Base-by-base conservation (phyloP, 64 coral and sea anemone genomes). In the Trachythela sp. region DNA sequence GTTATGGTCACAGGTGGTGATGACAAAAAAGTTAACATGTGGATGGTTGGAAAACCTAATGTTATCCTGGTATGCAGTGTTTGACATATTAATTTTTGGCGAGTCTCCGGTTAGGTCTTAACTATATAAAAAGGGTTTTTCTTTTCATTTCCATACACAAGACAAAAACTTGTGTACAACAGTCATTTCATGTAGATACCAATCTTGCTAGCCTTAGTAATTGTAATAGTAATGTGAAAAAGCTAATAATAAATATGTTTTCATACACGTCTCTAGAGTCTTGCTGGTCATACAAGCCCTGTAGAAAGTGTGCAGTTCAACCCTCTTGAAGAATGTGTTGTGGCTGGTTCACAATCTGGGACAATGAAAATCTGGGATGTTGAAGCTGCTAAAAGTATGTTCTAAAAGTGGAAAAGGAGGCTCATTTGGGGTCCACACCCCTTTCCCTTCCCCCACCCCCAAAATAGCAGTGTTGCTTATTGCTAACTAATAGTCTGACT, bases 321-420 rank as follows among this genome's bases (percentile, higher is more conserved):
- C 71, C 87, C 85, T 92, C 91, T 94, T 14, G 96, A 99, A 68
- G 96, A 99, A 59, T 50, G 91, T 27, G 96, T 99, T 85, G 83
- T 99, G 40, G 96, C 96, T 39, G 96, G 96, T 39, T 99, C 96
- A 85, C 96, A 99, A 84, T 99, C 96, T 22, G 96, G 96, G 60
- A 99, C 96, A 40, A 91, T 99, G 13, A 99, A 99, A 68, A 99
- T 99, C 89, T 99, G 96, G 96, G 96, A 99, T 49, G 70, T 94
- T 36, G 96, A 99, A 86, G 96, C 93, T 59, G 96, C 93, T 36
- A 99, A 99, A 95, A 99, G 96, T 99, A 93, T 93, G 96, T 43
- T 18, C 0, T 83, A 34, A 35, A 67, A 48, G 22, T 31, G 36
- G 24, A 18, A 31, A n/a, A 17, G 38, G 32, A 9, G 24, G 13